Base-by-base conservation (phyloP, 1,140 invertebrate genomes). In the Zaprionus gabonicus region DNA sequence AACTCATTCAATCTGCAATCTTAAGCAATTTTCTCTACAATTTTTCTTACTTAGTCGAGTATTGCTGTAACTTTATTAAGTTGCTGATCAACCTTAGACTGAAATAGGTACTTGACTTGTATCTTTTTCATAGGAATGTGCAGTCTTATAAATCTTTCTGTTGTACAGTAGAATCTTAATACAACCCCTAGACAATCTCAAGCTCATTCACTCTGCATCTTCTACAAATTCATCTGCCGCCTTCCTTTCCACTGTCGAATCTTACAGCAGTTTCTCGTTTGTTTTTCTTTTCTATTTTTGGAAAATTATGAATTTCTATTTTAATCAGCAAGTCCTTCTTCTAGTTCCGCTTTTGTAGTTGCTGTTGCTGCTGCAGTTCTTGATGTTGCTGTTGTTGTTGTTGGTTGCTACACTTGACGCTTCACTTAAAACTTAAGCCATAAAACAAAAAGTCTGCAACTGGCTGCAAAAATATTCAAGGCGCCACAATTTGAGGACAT, bases 381-480 rank as follows among this genome's bases (percentile, higher is more conserved):
- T 5, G 36, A 4, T 13, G 58, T 17, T 46, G 59, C 13, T 57
- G 56, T 67, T 68, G 17, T 15, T 36, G 17, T 20, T 56, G 63
- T 38, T 66, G 51, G 27, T 53, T 64, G 23, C 49, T 64, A 53
- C 49, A 44, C 27, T 58, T 46, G 23, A 55, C 63, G 38, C 67
- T 59, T 67, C 80, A 81, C 79, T 67, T 74, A 63, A 85, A 82
- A 85, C 81, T 83, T 83, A 73, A 83, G 73, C 60, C 81, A 83
- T 83, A 84, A 83, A 83, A 84, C 81, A 83, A 83, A 81, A 84
- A 84, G 81, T 74, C 57, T 51, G 57, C 58, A 75, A 75, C 67
- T 70, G 72, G 36, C 57, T 55, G 57, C 56, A 44, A 69, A 46
- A 59, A 65, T 68, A 65, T 68, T 60, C 65, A 56, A 74, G 71